Evolutionary conservation across 2,113 vertebrate genomes (phyloP).

Genomic region (Petroica traversi): DNA sequence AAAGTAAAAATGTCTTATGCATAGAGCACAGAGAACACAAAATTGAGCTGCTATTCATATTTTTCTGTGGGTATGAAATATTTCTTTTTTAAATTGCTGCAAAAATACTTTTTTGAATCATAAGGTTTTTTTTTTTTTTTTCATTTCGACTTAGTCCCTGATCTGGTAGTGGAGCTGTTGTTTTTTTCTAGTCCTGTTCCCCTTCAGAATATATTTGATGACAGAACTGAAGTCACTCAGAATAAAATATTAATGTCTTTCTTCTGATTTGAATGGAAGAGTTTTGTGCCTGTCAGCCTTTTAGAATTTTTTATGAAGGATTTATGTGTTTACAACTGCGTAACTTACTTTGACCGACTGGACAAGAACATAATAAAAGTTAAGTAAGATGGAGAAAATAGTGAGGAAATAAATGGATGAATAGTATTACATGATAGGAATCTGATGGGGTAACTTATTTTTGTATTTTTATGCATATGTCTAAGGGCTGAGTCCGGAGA

Average conservation of each 20-base stretch:
- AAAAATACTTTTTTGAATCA: not conserved
- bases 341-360: not conserved
- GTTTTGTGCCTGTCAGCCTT: not conserved
- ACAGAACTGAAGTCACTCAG: not conserved
- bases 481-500: not conserved
- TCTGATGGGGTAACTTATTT: not conserved
- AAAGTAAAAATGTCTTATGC: not conserved
- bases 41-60: not conserved
- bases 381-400: not conserved
- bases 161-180: not conserved
- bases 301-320: not conserved
- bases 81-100: not conserved
- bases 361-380: not conserved
- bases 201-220: not conserved
- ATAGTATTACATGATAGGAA: not conserved
- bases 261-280: not conserved
- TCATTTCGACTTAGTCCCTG: not conserved
- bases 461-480: not conserved
- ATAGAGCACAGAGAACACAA: not conserved
- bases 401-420: not conserved
- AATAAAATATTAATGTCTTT: not conserved
- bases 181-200: not conserved
- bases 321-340: not conserved
- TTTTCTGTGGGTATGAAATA: not conserved
- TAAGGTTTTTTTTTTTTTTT: not conserved